Evolutionary conservation across 1,140 invertebrate genomes (phyloP), one percentile per base, ranked within the genome.

Genomic region (Calliopsis andreniformis): DNA sequence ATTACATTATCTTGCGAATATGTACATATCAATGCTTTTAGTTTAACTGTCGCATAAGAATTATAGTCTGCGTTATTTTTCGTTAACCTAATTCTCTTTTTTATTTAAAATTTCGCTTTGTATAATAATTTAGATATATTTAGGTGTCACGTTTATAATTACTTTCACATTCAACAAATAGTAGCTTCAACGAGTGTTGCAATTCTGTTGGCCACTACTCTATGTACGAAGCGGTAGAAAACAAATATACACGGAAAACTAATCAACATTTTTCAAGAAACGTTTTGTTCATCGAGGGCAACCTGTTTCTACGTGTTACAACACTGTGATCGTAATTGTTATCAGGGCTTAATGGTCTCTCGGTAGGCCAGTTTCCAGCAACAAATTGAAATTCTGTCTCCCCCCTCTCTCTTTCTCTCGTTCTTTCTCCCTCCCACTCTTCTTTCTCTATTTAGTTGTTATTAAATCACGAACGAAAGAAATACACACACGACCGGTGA

Each of bases 321-420:
- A 16, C 25, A 23, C 61, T 42, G 35, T 47, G 45, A 70, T 61
- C 55, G 43, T 49, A 53, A 72, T 63, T 64, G 47, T 73, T 35
- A 53, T 66, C 49, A 64, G 51, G 61, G 53, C 49, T 43, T 55
- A 16, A 45, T 66, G 47, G 68, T 30, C 42, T 16, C 8, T 7
- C n/a, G n/a, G 14, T 49, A 61, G 20, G 30, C 51, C 23, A 18
- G 30, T 32, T 49, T 47, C 23, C 30, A 69, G 12, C 16, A 25
- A 23, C 25, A 30, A 73, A 73, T 66, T 73, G 70, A 73, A 73
- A 73, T 73, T 73, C 70, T 55, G 56, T 39, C 45, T 45, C 39
- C 42, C 51, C n/a, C 20, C 14, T 14, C 28, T 20, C 7, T 10
- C 12, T 7, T 20, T 3, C 7, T 28, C 23, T 55, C 14, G 14